Conservation (phyloP, 2,888 invertebrate species). For the Apomyelois bistriatella region DNA sequence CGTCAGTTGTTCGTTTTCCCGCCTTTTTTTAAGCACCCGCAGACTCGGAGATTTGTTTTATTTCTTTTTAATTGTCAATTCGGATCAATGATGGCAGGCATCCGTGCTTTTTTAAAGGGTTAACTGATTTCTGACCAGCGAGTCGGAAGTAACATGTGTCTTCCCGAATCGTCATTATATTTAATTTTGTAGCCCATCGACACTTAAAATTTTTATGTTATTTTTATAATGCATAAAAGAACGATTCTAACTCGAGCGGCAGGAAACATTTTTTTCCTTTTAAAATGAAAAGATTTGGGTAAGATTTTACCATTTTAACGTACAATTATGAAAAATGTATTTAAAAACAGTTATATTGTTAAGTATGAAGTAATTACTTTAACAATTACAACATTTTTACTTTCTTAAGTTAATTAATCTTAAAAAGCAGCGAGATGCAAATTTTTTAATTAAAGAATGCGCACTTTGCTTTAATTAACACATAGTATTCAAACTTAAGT, state of each 20-base stretch:
- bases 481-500: no score
- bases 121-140: slow-evolving; percentile 63
- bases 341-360: no score
- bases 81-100: slow-evolving; percentile 44
- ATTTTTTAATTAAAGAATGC: no score
- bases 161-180: slow-evolving; percentile 62
- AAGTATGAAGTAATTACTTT: no score
- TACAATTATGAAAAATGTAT: no score
- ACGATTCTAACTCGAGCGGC: background rate
- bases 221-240: background rate
- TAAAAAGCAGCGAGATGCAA: no score
- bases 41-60: slow-evolving; percentile 74
- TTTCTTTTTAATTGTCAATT: slow-evolving; percentile 77
- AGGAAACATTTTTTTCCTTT: background rate
- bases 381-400: no score
- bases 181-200: slow-evolving; percentile 55
- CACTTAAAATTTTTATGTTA: slow-evolving; percentile 14
- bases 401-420: no score
- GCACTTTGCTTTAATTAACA: no score
- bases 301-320: no score
- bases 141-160: slow-evolving; percentile 77
- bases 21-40: slow-evolving; percentile 38
- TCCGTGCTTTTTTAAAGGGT: slow-evolving; percentile 50
- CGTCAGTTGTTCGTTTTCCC: slow-evolving; percentile 70
- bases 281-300: no score